phyloP scores from a whole-genome alignment of 37 sponge, comb jelly and placozoan genomes.

The Agelas oroides region DNA sequence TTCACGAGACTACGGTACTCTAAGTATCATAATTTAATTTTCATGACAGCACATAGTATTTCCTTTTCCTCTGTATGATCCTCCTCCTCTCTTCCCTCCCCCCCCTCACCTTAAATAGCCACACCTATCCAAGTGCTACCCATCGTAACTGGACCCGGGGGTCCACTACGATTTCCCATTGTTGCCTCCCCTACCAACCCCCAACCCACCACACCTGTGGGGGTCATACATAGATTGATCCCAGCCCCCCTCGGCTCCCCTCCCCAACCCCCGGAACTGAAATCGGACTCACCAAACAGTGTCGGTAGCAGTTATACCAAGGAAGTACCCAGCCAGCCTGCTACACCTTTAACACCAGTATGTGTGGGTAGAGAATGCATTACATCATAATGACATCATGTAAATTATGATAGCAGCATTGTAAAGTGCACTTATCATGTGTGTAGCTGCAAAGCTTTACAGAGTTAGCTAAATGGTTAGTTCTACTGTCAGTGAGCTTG shows the following conservation, averaged over 20 bases:
- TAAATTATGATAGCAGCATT: too few relatives aligned
- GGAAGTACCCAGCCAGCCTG: conserved; percentile 16
- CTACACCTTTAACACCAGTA: conserved; percentile 25
- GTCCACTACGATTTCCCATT: conserved; percentile 7
- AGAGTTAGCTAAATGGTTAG: too few relatives aligned
- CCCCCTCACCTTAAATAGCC: not conserved
- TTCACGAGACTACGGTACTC: too few relatives aligned
- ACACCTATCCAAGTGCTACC: conserved; percentile 31
- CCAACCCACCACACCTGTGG: conserved; percentile 15
- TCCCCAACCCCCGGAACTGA: not conserved
- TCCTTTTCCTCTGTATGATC: not conserved
- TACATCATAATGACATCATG: not conserved
- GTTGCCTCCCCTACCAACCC: conserved; percentile 26
- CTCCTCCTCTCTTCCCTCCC: not conserved
- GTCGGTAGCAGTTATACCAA: not conserved
- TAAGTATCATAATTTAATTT: too few relatives aligned
- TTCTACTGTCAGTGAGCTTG: too few relatives aligned
- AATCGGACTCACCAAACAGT: not conserved
- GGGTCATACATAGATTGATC: conserved; percentile 31
- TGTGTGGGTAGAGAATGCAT: not conserved
- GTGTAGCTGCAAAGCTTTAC: too few relatives aligned
- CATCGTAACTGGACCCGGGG: not conserved
- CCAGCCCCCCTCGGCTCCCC: not conserved
- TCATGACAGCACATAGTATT: not conserved
- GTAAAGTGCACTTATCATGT: too few relatives aligned